phyloP scores from a whole-genome alignment of 2,797 vertebrate species.

The Muscicapa striata region DNA sequence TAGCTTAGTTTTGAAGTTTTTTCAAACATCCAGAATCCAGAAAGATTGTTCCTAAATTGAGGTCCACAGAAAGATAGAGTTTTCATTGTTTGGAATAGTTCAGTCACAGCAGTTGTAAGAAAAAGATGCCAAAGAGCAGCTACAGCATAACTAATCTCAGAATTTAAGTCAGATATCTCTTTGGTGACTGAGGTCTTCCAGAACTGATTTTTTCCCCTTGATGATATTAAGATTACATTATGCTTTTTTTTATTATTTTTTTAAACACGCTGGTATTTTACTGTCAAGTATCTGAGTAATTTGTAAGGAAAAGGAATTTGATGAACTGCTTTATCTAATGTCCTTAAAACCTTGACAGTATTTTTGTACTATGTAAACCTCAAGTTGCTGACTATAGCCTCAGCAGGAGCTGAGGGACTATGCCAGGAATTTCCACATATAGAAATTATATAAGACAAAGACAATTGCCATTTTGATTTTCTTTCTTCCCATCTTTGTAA shows the following conservation, averaged over 20 bases:
- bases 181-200: background rate
- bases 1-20: background rate
- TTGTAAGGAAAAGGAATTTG: background rate
- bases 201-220: background rate
- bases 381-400: background rate
- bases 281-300: background rate
- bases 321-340: background rate
- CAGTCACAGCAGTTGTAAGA: background rate
- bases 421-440: background rate
- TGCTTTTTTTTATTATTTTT: background rate
- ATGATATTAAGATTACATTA: background rate
- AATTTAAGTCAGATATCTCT: background rate
- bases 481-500: background rate
- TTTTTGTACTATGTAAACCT: background rate
- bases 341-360: background rate
- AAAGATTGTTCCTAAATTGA: background rate
- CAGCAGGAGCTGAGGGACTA: background rate
- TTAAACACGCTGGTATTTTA: background rate
- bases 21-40: background rate
- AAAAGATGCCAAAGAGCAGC: background rate
- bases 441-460: background rate
- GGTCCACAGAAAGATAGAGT: background rate
- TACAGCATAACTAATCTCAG: background rate
- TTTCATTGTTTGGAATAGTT: background rate
- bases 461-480: background rate